These are phyloP conservation scores for Musca vetustissima DNA, from an alignment of 1,140 invertebrate species.

Conservation along the genomic window DNA sequence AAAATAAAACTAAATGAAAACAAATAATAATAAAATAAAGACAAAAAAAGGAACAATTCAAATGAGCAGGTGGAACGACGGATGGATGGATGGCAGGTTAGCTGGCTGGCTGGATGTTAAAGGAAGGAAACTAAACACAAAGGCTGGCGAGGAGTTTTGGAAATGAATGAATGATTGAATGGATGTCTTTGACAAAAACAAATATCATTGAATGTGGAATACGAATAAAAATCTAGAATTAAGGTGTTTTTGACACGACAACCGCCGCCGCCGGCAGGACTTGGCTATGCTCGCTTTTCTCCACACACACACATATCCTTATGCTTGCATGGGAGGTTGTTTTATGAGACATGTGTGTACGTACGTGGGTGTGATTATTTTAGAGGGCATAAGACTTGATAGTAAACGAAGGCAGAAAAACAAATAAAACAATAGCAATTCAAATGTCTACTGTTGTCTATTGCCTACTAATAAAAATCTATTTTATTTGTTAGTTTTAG, in stretches of 20 bases:
- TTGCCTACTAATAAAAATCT: slow-evolving; percentile 22
- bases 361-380: too few species aligned
- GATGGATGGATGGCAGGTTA: too few species aligned
- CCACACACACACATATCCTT: too few species aligned
- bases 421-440: slow-evolving; percentile 18
- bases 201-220: too few species aligned
- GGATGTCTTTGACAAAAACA: too few species aligned
- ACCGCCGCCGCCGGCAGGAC: neutral
- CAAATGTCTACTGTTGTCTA: slow-evolving; percentile 8
- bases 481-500: slow-evolving; percentile 16
- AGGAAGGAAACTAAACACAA: too few species aligned
- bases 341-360: too few species aligned
- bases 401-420: slow-evolving; percentile 2
- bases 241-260: slow-evolving; percentile 21
- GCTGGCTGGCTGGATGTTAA: too few species aligned
- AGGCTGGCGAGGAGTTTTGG: neutral
- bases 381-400: too few species aligned
- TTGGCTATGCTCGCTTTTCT: too few species aligned
- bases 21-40: slow-evolving; percentile 4
- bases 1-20: slow-evolving; percentile 6
- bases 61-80: slow-evolving; percentile 21
- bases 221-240: slow-evolving; percentile 3
- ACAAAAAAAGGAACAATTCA: slow-evolving; percentile 13
- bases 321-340: too few species aligned
- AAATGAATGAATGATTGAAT: too few species aligned